These are phyloP conservation scores for Mobula birostris DNA, from an alignment of 2,113 vertebrate species.

Conservation along the genomic window DNA sequence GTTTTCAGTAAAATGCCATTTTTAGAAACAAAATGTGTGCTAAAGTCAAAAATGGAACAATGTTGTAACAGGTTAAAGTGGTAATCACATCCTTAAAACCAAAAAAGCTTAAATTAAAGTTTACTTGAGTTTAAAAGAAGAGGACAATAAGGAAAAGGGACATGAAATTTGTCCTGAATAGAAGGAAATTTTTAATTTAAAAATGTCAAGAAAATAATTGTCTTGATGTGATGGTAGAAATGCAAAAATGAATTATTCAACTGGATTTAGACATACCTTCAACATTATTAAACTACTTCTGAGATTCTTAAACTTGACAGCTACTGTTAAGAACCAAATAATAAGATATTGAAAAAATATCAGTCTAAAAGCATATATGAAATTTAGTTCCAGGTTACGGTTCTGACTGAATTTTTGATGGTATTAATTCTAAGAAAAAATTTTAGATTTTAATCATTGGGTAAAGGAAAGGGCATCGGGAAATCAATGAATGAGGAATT, in stretches of 20 bases:
- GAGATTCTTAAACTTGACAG: background rate
- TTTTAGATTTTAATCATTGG: background rate
- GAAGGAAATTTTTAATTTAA: background rate
- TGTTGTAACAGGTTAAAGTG: background rate
- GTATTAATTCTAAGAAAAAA: background rate
- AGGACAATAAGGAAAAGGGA: background rate
- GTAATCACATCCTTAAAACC: background rate
- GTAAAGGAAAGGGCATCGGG: background rate
- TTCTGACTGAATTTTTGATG: background rate
- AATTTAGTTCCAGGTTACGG: background rate
- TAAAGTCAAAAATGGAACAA: background rate
- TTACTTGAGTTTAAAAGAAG: background rate
- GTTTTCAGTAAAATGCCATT: constrained; percentile 24
- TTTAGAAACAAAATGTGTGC: background rate
- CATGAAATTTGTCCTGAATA: background rate
- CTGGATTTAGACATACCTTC: background rate
- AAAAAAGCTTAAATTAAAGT: background rate
- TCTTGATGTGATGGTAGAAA: constrained; percentile 15
- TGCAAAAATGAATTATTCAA: background rate
- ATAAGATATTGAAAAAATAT: background rate
- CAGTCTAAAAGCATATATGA: background rate
- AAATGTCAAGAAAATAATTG: background rate
- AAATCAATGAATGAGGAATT: background rate
- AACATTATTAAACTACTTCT: background rate
- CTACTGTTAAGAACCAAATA: background rate